Evolutionary conservation across 2,888 invertebrate genomes (phyloP).

Genomic region (Siphlonurus alternatus): DNA sequence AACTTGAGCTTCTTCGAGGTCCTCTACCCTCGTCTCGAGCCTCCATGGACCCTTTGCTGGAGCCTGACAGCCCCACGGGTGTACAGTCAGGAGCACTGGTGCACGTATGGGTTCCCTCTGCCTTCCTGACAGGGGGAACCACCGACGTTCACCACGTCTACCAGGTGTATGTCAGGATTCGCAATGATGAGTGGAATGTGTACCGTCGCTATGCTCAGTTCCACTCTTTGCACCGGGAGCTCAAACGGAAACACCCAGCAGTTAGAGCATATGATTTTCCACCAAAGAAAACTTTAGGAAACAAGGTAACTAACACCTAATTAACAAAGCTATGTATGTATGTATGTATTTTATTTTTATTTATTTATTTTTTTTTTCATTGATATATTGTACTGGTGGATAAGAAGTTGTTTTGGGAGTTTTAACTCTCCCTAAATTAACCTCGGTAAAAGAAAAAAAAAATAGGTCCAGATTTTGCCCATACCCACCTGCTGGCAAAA

Average conservation of each 20-base stretch:
- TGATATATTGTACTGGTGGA: conserved; percentile 14
- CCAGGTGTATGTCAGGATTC: conserved; percentile 63
- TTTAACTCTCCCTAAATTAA: no score
- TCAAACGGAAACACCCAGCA: conserved; percentile 66
- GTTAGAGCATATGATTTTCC: conserved; percentile 78
- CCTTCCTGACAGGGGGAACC: conserved; percentile 54
- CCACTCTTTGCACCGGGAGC: conserved; percentile 62
- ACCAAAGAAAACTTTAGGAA: conserved; percentile 85
- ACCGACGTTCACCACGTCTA: conserved; percentile 77
- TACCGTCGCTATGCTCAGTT: conserved; percentile 90
- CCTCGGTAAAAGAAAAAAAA: no score
- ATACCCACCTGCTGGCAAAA: no score
- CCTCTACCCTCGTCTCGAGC: conserved; percentile 28
- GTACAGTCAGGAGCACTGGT: conserved; percentile 33
- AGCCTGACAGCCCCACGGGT: conserved; percentile 15
- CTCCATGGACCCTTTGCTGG: conserved; percentile 13
- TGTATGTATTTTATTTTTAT: background rate
- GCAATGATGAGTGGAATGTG: conserved; percentile 89
- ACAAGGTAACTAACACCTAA: conserved; percentile 66
- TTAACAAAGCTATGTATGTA: background rate
- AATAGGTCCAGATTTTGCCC: no score
- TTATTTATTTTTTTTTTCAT: conserved; percentile 1
- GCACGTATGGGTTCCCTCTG: conserved; percentile 75
- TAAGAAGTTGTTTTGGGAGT: conserved; percentile 9
- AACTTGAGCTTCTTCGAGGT: conserved; percentile 47